Evolutionary conservation across 2,113 vertebrate genomes (phyloP).

Genomic region (Cephalopholis sonnerati): DNA sequence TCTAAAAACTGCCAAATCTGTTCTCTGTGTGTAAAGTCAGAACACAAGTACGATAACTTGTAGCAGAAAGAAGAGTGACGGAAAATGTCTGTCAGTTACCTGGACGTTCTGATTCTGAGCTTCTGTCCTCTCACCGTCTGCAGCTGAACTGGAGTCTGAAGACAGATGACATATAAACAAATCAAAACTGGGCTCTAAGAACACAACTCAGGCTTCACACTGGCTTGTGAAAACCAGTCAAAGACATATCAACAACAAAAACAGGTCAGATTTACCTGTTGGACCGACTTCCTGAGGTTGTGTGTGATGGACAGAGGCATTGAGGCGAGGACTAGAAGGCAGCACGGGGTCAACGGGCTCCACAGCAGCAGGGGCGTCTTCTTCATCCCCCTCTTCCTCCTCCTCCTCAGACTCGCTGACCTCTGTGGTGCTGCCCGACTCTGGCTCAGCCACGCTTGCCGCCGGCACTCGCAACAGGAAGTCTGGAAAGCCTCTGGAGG

Average conservation of each 20-base stretch:
- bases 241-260: too few species aligned
- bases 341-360: background rate
- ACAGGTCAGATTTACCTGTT: constrained; percentile 42
- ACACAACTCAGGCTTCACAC: background rate
- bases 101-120: constrained; percentile 16
- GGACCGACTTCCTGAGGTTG: constrained; percentile 44
- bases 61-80: background rate
- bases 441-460: constrained; percentile 66
- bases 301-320: background rate
- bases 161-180: background rate
- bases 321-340: constrained; percentile 21
- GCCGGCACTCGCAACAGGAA: constrained; percentile 58
- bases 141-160: constrained; percentile 61
- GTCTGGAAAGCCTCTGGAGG: constrained; percentile 76
- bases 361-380: background rate
- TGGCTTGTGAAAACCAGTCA: background rate
- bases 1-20: too few species aligned
- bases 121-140: constrained; percentile 22
- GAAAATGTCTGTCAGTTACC: constrained; percentile 40
- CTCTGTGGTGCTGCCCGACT: constrained; percentile 79
- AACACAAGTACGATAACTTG: too few species aligned
- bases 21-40: background rate
- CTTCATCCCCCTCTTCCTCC: constrained; percentile 27
- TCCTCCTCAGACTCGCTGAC: constrained; percentile 82
- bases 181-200: background rate